Base-by-base conservation (phyloP, 1,140 invertebrate species). In the Luehdorfia chinensis region DNA sequence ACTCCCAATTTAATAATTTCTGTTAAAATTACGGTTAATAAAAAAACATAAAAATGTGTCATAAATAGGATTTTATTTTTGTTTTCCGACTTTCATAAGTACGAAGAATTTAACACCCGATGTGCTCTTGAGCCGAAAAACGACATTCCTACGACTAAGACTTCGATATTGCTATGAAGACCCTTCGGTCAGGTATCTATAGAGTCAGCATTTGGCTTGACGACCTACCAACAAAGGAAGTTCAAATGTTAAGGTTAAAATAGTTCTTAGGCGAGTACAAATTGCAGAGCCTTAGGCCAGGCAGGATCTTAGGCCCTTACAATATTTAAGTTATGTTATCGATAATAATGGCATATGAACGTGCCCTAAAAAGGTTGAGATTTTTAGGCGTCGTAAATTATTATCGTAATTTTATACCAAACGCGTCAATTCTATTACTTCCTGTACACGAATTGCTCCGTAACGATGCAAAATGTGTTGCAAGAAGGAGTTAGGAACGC, bases 341-440 rank as follows among this genome's bases (percentile, higher is more conserved):
- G 50, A 58, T 31, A 60, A 57, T 14, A 39, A 67, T 0, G 72
- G 67, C 4, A 52, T 88, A 8, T 45, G 60, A 19, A 75, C 79
- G 28, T 39, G 55, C 2, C 86, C 87, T 7, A 56, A 41, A 23
- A 77, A 74, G 47, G 61, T 65, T 1, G 63, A 57, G 57, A 3
- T 89, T 89, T 49, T 47, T 89, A 1, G 86, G 87, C 2, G 64
- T 89, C 53, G 64, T 80, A 2, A 75, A 64, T 34, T 67, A 64
- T 37, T 67, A 60, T 37, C 36, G 71, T 16, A 90, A 84, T 57
- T 89, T 89, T 57, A 53, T 87, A 8, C 66, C 54, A 5, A 72
- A 78, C 39, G 69, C 80, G n/a, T 61, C 77, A 0, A 45, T 49
- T 11, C 37, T 73, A 16, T 52, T 75, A 14, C 34, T 50, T n/a